A percentile compares a stretch with the other conserved stretches of the same genome.
phyloP scores from a whole-genome alignment of 2,113 vertebrate genomes.

The Bucco capensis region DNA sequence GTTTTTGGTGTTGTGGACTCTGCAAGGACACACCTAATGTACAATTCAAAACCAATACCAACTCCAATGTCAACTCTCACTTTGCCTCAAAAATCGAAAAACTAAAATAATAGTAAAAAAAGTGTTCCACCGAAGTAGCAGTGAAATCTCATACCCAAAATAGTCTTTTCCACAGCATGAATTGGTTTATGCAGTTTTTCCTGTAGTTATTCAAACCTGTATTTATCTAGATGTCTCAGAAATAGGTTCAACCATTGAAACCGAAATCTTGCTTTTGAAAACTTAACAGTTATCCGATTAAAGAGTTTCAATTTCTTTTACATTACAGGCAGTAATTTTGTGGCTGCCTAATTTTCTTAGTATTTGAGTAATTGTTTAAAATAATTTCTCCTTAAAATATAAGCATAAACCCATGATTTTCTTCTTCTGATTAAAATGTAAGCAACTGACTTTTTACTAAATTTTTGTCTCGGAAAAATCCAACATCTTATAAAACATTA shows the following conservation, averaged over 20 bases:
- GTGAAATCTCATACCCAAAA: neutral
- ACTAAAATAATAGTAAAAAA: neutral
- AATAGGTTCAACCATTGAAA: neutral
- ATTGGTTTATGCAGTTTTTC: neutral
- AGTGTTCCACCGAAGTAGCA: neutral
- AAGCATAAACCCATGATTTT: neutral
- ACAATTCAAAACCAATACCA: neutral
- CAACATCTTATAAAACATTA: conserved; percentile 28
- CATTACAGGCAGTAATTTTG: neutral
- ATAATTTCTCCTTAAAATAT: conserved; percentile 23
- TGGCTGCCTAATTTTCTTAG: neutral
- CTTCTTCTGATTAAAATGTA: conserved; percentile 22
- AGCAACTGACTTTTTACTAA: neutral
- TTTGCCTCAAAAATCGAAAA: neutral
- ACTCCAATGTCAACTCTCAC: neutral
- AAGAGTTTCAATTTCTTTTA: neutral
- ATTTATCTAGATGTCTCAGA: neutral
- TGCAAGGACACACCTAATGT: neutral
- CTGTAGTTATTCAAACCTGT: neutral
- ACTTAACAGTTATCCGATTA: neutral
- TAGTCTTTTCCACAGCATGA: neutral
- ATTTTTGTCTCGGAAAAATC: neutral
- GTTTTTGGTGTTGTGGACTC: neutral
- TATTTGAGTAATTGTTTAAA: neutral
- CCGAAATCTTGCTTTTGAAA: neutral